A percentile compares a stretch with the other conserved stretches of the same genome.
phyloP scores from a whole-genome alignment of 2,113 vertebrate species.

The Dipodomys merriami region DNA sequence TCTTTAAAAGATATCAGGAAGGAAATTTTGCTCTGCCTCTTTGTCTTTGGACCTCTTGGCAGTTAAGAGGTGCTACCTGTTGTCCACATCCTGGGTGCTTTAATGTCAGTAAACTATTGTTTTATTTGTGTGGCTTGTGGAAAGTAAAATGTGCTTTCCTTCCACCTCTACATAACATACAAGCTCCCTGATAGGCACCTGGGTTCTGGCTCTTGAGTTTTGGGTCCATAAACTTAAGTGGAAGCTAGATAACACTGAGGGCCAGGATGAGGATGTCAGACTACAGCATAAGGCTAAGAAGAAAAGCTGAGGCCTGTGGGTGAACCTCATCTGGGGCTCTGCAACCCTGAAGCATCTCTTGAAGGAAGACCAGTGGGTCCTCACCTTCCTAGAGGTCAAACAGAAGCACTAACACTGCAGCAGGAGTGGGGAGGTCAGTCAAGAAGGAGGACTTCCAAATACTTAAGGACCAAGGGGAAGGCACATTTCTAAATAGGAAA shows the following conservation, averaged over 20 bases:
- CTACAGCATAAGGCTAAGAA: background rate
- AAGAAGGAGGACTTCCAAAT: slow-evolving; percentile 36
- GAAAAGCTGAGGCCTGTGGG: background rate
- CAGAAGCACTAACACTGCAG: background rate
- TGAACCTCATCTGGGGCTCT: background rate
- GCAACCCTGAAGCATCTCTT: background rate
- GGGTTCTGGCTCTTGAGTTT: slow-evolving; percentile 44
- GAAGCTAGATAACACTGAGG: background rate
- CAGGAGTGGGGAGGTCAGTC: slow-evolving; percentile 50
- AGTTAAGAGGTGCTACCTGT: slow-evolving; percentile 68
- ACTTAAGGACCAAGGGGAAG: background rate
- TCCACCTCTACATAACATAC: background rate
- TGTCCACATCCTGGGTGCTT: slow-evolving; percentile 51
- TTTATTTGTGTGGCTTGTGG: background rate
- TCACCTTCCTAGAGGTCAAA: slow-evolving; percentile 75
- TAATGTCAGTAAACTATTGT: background rate
- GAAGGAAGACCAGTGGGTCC: background rate
- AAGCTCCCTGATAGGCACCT: background rate
- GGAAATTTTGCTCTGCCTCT: background rate
- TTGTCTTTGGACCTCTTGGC: slow-evolving; percentile 18
- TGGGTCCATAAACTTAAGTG: slow-evolving; percentile 27
- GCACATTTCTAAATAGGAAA: background rate
- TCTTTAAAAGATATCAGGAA: slow-evolving; percentile 31
- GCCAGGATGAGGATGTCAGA: background rate
- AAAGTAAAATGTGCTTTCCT: background rate